These are phyloP conservation scores for Brachyptera risi DNA, from an alignment of 2,888 invertebrate genomes.

Conservation along the genomic window DNA sequence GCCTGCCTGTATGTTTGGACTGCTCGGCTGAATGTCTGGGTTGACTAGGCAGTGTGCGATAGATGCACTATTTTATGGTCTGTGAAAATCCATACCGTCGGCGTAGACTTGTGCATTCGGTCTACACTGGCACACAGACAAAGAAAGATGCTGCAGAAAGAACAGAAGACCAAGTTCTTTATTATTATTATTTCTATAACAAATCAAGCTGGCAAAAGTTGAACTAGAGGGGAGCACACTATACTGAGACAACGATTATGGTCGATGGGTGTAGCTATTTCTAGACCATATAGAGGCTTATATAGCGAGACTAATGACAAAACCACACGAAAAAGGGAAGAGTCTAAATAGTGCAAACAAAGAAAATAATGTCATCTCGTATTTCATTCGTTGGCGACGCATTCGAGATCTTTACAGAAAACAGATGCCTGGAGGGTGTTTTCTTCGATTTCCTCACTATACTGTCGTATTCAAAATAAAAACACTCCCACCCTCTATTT, in stretches of 20 bases:
- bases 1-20: no score
- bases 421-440: background rate
- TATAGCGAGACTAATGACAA: constrained; percentile 16
- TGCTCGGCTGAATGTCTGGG: no score
- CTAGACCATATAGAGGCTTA: background rate
- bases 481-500: no score
- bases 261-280: constrained; percentile 3
- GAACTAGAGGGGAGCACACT: no score
- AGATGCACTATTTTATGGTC: no score
- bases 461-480: background rate
- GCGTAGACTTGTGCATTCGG: background rate
- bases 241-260: background rate
- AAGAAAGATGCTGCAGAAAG: background rate
- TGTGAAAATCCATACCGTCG: constrained; percentile 5
- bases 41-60: no score
- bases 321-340: constrained; percentile 6
- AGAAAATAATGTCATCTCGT: constrained; percentile 15
- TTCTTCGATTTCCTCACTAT: background rate
- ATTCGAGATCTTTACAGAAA: background rate
- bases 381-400: background rate
- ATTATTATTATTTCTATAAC: no score
- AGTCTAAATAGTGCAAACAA: constrained; percentile 20
- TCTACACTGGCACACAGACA: background rate
- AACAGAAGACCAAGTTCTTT: background rate
- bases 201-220: no score